Base-by-base conservation (phyloP, 2,797 vertebrate species). In the Amphiprion clarkii region DNA sequence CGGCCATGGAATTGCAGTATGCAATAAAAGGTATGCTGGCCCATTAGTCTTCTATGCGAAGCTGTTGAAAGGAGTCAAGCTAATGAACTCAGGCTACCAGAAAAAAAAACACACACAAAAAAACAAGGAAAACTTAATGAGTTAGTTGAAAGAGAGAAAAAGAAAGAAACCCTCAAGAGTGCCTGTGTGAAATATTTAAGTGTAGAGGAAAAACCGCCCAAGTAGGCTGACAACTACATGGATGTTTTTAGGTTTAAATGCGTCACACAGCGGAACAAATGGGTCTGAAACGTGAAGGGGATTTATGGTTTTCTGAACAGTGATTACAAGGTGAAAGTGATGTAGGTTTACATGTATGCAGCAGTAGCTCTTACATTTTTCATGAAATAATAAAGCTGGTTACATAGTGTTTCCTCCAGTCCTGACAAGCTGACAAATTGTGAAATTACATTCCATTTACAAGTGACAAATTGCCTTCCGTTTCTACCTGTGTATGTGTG, bases 81-180 rank as follows among this genome's bases (percentile, higher is more conserved):
- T 95, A 95, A 94, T 94, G 94, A 95, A 92, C 75, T 88, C 83
- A 79, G 76, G 81, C 86, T 72, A 82, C 40, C 19, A 88, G 74
- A 91, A 83, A 86, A 74, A 76, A 84, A 68, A 67, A 79, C 89
- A 86, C 80, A 23, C 92, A 81, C 79, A 67, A 78, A 89, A 86
- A 81, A 92, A 81, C 80, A 58, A 77, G 79, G 64, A 68, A 79
- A 82, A 81, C 66, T 80, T 54, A 25, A 56, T 46, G 75, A 74
- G 65, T 71, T 58, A 60, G 69, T 44, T 42, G 51, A 75, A 63
- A 58, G 33, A 39, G 16, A 57, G 39, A 73, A 6, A 63, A 53
- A 72, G 40, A 67, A 56, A 48, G 67, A 21, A 33, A 54, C 29
- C 23, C 49, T 54, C 48, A 57, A 19, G 58, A 79, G 48, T 8